Conservation (phyloP, 2,113 vertebrate species). For the Ibidorhyncha struthersii region DNA sequence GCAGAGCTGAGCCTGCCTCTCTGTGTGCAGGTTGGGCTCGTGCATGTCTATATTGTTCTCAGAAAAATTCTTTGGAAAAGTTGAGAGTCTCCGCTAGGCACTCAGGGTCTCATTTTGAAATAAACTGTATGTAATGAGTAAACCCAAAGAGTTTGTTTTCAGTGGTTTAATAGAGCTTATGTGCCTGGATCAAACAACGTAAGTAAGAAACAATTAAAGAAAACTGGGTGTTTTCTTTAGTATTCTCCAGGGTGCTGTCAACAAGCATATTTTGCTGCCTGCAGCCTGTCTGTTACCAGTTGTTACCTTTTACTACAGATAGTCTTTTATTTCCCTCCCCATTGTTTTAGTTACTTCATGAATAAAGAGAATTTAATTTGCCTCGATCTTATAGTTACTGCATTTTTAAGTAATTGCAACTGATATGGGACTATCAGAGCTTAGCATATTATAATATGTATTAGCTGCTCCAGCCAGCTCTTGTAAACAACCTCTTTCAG, state of each 20-base stretch:
- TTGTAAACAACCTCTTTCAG: constrained; percentile 43
- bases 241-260: background rate
- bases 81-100: background rate
- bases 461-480: constrained; percentile 25
- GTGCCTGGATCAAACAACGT: background rate
- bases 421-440: constrained; percentile 17
- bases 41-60: fast-evolving
- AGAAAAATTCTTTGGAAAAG: background rate
- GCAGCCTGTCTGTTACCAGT: background rate
- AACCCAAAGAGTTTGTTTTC: background rate
- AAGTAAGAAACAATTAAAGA: constrained; percentile 12
- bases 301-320: background rate
- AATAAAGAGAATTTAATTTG: constrained; percentile 43
- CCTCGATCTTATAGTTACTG: background rate
- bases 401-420: constrained; percentile 50
- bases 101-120: background rate
- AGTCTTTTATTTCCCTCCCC: constrained; percentile 12
- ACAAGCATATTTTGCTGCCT: background rate
- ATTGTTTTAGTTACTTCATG: constrained; percentile 33
- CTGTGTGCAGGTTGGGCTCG: background rate
- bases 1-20: background rate
- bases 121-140: background rate
- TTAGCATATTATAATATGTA: constrained; percentile 44
- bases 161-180: background rate
- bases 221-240: background rate